These are phyloP conservation scores for Brachionus sp. DNA, from an alignment of 1,140 invertebrate species.

Conservation along the genomic window DNA sequence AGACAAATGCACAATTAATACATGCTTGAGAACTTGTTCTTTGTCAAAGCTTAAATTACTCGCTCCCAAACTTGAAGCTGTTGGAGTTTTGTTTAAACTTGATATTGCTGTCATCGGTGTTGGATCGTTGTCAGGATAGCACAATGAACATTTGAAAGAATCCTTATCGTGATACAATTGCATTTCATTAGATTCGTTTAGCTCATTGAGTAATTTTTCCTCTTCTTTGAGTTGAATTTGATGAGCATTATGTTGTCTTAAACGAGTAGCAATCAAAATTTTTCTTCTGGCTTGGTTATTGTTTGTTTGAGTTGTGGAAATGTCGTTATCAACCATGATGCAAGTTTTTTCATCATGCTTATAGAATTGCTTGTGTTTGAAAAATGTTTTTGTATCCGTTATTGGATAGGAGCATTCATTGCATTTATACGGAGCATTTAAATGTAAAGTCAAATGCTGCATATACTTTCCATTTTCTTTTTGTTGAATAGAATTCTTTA, in stretches of 20 bases:
- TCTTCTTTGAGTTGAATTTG: conserved; percentile 12
- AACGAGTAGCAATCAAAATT: conserved; percentile 35
- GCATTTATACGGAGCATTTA: conserved; percentile 43
- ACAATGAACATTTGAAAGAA: conserved; percentile 37
- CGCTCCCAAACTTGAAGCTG: not conserved
- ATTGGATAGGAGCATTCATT: conserved; percentile 45
- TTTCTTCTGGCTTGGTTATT: not conserved
- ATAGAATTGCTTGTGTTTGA: conserved; percentile 44
- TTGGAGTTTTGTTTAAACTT: not conserved
- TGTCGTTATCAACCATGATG: conserved; percentile 41
- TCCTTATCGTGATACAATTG: conserved; percentile 25
- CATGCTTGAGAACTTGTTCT: conserved; percentile 44
- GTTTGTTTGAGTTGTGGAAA: not conserved
- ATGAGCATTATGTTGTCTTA: conserved; percentile 19
- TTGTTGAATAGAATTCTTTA: conserved; percentile 30
- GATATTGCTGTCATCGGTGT: not conserved
- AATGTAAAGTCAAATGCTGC: conserved; percentile 25
- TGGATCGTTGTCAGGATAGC: not conserved
- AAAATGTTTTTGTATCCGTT: conserved; percentile 39
- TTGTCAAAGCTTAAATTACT: conserved; percentile 41
- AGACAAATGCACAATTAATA: conserved; percentile 35
- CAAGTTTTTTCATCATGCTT: conserved; percentile 44
- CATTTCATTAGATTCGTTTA: conserved; percentile 37
- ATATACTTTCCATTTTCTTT: conserved; percentile 45
- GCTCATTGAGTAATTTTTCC: conserved; percentile 10